Evolutionary conservation across 1,140 invertebrate genomes (phyloP), one percentile per base, ranked within the genome.

Genomic region (Wasmannia auropunctata): DNA sequence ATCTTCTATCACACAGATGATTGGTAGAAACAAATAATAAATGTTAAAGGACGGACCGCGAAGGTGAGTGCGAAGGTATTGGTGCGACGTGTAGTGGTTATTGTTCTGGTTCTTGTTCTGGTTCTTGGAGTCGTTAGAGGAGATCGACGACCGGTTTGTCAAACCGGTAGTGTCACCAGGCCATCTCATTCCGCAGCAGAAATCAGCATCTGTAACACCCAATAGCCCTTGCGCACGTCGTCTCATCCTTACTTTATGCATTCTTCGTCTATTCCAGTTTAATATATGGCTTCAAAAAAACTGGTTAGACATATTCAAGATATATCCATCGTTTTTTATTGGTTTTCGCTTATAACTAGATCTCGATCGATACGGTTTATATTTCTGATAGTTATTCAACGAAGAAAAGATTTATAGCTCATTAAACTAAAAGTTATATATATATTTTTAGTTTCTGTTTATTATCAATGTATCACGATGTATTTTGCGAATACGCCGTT

Each of bases 131-230:
- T 92, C 87, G 90, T 88, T 91, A 91, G n/a, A n/a, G n/a, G 79
- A 88, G 90, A 85, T 93, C 89, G 93, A 90, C 88, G 93, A 94
- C 89, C 90, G 92, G 91, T 94, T 94, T 91, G 93, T 92, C 91
- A 91, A 88, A 88, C 88, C 91, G 91, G 87, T 95, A 89, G 95
- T 95, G 94, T 97, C 97, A 95, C 97, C 96, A 91, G 97, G 97
- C 91, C 97, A 96, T 93, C 96, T 96, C 95, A 97, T 96, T 94
- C 97, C 97, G 96, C 97, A 98, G 96, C 97, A 98, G 96, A 97
- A 97, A 96, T 97, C 97, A 94, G 97, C 97, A 98, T 98, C 97
- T 98, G 97, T 95, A 97, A 97, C 96, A 96, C 95, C 95, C 95
- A 95, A 94, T 92, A 93, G 76, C 90, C 92, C 92, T 94, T 93